Evolutionary conservation across 1,140 invertebrate genomes (phyloP), one percentile per base, ranked within the genome.

Genomic region (Hormaphis cornu): DNA sequence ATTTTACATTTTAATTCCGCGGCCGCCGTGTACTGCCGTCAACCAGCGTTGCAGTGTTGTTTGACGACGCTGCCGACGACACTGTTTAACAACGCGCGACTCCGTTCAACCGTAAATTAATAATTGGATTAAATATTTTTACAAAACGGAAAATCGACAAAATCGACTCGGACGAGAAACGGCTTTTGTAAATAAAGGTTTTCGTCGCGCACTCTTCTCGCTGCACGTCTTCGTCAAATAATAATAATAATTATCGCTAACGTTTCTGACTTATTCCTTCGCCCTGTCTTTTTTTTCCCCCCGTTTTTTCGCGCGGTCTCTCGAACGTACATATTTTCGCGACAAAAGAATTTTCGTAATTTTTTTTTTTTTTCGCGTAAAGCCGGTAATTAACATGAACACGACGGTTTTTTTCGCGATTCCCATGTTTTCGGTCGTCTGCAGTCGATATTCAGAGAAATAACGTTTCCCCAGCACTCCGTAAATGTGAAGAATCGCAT

Each of bases 91-190:
- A 56, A 56, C 53, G n/a, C n/a, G n/a, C n/a, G 1, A 7, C 14
- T 56, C 53, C 16, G 16, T 33, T 37, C 18, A 35, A 24, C n/a
- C 30, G 35, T 37, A 37, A 56, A 37, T 35, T 56, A 56, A n/a
- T n/a, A n/a, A 56, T 56, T 56, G 24, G 53, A 56, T 56, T 56
- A 33, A 33, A 56, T 37, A 20, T 56, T 37, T 56, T 56, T 56
- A 20, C 35, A 35, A 56, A 56, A 56, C 22, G 30, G 37, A 37
- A 56, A 56, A 37, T 56, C 53, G n/a, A n/a, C n/a, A n/a, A n/a
- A 56, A 56, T 56, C 28, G 53, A 22, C 18, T 37, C 1, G 20
- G 18, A 9, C 12, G n/a, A 10, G 52, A 35, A 26, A 56, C 33
- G 33, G 33, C n/a, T 56, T 56, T 37, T 35, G 53, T 37, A 37